A percentile compares a stretch with the other conserved stretches of the same genome.
Evolutionary conservation across 1,140 invertebrate genomes (phyloP).

Genomic region (Camponotus floridanus): DNA sequence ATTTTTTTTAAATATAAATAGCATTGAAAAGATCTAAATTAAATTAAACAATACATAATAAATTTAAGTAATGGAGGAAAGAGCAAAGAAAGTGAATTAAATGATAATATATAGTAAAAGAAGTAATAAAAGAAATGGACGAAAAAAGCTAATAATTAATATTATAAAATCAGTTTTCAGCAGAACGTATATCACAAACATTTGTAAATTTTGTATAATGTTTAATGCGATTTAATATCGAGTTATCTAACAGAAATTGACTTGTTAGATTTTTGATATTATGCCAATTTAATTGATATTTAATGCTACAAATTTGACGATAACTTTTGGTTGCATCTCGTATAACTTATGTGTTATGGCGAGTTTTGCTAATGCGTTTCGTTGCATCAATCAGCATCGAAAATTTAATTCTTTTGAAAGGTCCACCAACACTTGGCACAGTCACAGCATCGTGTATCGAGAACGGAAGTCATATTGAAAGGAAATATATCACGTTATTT

Average conservation of each 20-base stretch:
- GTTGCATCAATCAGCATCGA: slow-evolving; percentile 6
- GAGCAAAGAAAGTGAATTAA: too few species aligned
- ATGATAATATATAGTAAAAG: neutral
- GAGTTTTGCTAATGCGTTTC: neutral
- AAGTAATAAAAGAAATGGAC: neutral
- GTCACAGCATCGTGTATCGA: neutral
- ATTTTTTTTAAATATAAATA: neutral
- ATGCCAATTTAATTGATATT: neutral
- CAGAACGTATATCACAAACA: neutral
- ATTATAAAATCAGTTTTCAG: neutral
- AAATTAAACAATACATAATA: neutral
- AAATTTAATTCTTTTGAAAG: slow-evolving; percentile 50
- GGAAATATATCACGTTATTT: slow-evolving; percentile 34
- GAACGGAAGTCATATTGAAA: neutral
- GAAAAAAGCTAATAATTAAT: neutral
- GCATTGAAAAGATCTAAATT: neutral
- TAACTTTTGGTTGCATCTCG: neutral
- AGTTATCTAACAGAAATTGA: neutral
- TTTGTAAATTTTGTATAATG: neutral
- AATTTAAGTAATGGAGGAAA: too few species aligned
- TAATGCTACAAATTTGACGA: neutral
- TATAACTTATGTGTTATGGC: neutral
- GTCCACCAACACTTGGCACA: neutral
- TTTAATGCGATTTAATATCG: neutral
- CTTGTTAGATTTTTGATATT: neutral